These are phyloP conservation scores for Pyxicephalus adspersus DNA, from an alignment of 2,113 vertebrate genomes.

Conservation along the genomic window DNA sequence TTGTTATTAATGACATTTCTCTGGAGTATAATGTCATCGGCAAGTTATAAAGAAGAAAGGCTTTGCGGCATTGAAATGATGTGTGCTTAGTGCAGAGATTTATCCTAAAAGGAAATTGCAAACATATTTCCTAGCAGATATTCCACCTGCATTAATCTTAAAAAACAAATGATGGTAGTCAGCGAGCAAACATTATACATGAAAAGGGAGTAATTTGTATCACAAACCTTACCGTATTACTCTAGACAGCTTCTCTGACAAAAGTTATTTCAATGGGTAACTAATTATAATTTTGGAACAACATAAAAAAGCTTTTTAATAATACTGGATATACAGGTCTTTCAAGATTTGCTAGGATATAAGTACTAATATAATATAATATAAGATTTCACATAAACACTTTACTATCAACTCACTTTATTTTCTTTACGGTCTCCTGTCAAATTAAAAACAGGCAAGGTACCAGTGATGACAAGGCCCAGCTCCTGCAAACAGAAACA, in stretches of 20 bases:
- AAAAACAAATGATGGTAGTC: background rate
- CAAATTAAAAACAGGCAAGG: constrained; percentile 90
- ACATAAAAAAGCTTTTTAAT: background rate
- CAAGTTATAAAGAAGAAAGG: constrained; percentile 26
- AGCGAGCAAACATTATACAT: background rate
- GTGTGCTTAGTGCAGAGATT: background rate
- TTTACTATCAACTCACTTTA: constrained; percentile 62
- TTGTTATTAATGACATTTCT: constrained; percentile 35
- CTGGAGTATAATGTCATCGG: constrained; percentile 40
- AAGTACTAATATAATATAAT: no score
- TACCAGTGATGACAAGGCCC: constrained; percentile 91
- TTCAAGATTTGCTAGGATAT: background rate
- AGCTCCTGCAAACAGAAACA: constrained; percentile 76
- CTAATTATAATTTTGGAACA: background rate
- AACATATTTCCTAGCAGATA: constrained; percentile 18
- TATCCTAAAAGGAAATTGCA: constrained; percentile 23
- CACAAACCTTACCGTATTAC: background rate
- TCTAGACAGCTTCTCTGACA: background rate
- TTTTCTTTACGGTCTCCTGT: constrained; percentile 74
- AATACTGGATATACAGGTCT: constrained; percentile 9
- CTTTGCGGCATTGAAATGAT: background rate
- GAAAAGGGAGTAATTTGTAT: background rate
- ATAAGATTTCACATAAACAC: background rate
- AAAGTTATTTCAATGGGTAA: no score
- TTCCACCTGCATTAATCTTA: constrained; percentile 7